phyloP scores from a whole-genome alignment of 2,888 invertebrate species.

The Polylopha cassiicola region DNA sequence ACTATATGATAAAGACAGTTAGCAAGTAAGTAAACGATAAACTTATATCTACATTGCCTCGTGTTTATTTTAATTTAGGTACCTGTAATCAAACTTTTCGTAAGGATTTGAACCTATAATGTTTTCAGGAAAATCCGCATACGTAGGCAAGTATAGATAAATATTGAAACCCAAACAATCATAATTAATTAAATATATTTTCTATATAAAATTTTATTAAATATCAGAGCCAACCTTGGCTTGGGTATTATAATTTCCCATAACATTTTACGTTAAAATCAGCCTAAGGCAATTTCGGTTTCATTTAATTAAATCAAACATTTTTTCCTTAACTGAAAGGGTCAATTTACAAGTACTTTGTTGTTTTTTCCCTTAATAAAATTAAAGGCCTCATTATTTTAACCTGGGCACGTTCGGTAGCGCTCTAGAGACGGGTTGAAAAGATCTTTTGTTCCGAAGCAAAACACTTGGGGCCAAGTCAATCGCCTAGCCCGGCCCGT shows the following conservation, averaged over 20 bases:
- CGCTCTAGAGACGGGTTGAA: constrained; percentile 38
- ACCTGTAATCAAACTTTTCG: too few relatives aligned
- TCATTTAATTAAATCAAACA: constrained; percentile 16
- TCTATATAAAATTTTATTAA: too few relatives aligned
- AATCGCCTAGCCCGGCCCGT: constrained; percentile 51
- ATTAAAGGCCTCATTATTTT: constrained; percentile 69
- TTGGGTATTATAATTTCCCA: constrained; percentile 10
- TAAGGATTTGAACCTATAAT: too few relatives aligned
- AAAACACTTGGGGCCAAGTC: constrained; percentile 70
- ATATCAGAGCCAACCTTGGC: too few relatives aligned
- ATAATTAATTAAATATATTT: too few relatives aligned
- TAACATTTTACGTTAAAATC: background rate
- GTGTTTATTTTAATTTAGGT: too few relatives aligned
- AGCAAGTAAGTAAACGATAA: too few relatives aligned
- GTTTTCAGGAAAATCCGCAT: too few relatives aligned
- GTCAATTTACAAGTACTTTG: constrained; percentile 32
- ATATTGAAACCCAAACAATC: too few relatives aligned
- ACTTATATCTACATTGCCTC: too few relatives aligned
- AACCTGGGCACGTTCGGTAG: constrained; percentile 57
- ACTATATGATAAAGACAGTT: too few relatives aligned
- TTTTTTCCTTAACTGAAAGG: constrained; percentile 25
- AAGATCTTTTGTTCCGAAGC: constrained; percentile 65
- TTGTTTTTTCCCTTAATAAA: constrained; percentile 49
- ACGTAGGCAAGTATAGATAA: too few relatives aligned
- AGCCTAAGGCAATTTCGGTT: constrained; percentile 3